These are phyloP conservation scores for Uropsilus gracilis DNA, from an alignment of 2,113 vertebrate species.

Conservation along the genomic window DNA sequence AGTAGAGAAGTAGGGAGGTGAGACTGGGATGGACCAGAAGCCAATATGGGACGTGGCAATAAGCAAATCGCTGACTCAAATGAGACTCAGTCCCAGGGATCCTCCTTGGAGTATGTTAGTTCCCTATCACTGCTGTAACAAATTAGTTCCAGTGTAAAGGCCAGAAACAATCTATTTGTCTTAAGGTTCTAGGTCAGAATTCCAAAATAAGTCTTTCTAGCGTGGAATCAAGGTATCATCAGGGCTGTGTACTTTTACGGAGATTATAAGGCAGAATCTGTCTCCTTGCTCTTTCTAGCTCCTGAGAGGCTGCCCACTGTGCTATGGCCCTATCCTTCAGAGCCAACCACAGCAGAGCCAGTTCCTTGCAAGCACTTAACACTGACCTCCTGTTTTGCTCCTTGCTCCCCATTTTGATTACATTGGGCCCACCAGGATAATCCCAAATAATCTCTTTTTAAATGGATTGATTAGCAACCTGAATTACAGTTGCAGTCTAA, in stretches of 20 bases:
- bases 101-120: not conserved
- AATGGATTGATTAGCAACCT: not conserved
- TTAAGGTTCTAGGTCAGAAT: too few species aligned
- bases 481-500: not conserved
- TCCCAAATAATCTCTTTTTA: not conserved
- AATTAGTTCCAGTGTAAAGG: not conserved
- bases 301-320: not conserved
- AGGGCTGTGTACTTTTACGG: not conserved
- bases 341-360: not conserved
- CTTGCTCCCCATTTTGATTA: not conserved
- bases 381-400: not conserved
- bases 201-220: not conserved
- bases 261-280: not conserved
- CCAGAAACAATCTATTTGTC: not conserved
- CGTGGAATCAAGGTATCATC: not conserved
- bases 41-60: not conserved
- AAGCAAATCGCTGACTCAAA: not conserved
- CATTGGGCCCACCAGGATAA: not conserved
- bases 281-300: not conserved
- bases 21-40: not conserved
- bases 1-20: not conserved
- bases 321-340: not conserved
- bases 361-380: not conserved
- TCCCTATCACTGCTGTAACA: not conserved
- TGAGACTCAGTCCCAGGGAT: not conserved